Percentiles rank a stretch among this genome's conserved stretches.
Conservation (phyloP, 2,797 vertebrate species). For the Gymnocypris eckloni region DNA sequence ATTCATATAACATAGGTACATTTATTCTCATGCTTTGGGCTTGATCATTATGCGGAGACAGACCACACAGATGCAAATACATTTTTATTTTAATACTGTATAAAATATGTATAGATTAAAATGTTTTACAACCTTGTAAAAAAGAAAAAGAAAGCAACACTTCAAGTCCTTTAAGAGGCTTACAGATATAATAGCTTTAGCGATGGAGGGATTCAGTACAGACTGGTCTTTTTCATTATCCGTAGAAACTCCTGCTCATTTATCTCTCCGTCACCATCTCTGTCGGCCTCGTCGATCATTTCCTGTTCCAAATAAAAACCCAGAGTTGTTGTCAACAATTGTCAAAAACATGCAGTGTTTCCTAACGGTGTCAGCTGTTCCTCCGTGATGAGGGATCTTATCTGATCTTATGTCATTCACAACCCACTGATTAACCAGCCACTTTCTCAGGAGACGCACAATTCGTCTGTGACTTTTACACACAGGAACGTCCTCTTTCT, state of each 20-base stretch:
- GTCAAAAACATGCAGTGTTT: slow-evolving; percentile 21
- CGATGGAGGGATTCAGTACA: slow-evolving; percentile 77
- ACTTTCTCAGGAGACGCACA: neutral
- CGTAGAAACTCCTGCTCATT: slow-evolving; percentile 92
- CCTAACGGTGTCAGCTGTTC: slow-evolving; percentile 8
- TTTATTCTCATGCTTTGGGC: neutral
- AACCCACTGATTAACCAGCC: slow-evolving; percentile 15
- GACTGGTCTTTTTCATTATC: slow-evolving; percentile 95
- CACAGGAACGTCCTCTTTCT: neutral
- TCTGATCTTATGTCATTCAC: slow-evolving; percentile 12
- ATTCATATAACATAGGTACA: neutral
- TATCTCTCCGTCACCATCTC: slow-evolving; percentile 93
- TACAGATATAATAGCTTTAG: neutral
- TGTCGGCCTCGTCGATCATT: slow-evolving; percentile 96
- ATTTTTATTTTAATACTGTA: slow-evolving; percentile 53
- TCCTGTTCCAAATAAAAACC: slow-evolving; percentile 76
- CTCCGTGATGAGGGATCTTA: slow-evolving; percentile 18
- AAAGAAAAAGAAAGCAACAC: slow-evolving; percentile 7
- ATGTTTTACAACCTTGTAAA: slow-evolving; percentile 32
- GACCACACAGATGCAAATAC: slow-evolving; percentile 28
- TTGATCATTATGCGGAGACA: neutral
- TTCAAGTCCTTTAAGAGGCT: neutral
- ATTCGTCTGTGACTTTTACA: neutral
- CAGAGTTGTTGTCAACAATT: slow-evolving; percentile 4
- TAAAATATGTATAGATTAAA: slow-evolving; percentile 54